Evolutionary conservation across 2,797 vertebrate genomes (phyloP), one percentile per base, ranked within the genome.

Genomic region (Myotis pilosus): DNA sequence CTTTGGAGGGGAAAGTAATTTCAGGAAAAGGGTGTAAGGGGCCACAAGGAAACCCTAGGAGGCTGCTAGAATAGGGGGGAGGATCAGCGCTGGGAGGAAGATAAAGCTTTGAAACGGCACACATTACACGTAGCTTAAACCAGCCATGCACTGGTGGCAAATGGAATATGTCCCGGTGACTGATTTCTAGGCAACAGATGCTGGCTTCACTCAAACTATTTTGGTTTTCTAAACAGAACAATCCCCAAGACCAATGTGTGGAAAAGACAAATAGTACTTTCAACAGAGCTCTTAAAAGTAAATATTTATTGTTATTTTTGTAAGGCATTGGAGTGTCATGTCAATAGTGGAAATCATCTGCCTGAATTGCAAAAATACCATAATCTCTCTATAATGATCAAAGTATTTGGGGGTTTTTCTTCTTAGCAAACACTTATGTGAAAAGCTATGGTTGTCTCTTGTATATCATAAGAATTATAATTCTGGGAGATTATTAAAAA

Each of bases 251-350:
- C 22, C 22, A 82, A 30, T 49, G 8, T 81, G 49, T 60, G 4
- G 17, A 88, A 87, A 95, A 85, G 55, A 75, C 9, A 69, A 83
- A 84, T 60, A 91, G 10, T 33, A 33, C 47, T 82, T 95, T 82
- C 76, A 91, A 62, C 6, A 94, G n/a, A 92, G 38, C 9, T 69
- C 71, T 90, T 66, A 68, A 74, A 83, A 64, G 6, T 69, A 69
- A 80, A 62, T 57, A 22, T 53, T 62, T 88, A 62, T 82, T 49
- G n/a, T 23, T 91, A 22, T 83, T 85, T 85, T 82, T 82, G 23
- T 38, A 71, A 88, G 36, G 17, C 44, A 47, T 76, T 62, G 36
- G 28, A 71, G 71, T 33, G 13, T 28, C 33, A 9, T 20, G 23
- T 94, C 69, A 92, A 75, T 81, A 86, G 85, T 16, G 66, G 47